Evolutionary conservation across 2,888 invertebrate genomes (phyloP), one percentile per base, ranked within the genome.

Genomic region (Abrostola triplasia): DNA sequence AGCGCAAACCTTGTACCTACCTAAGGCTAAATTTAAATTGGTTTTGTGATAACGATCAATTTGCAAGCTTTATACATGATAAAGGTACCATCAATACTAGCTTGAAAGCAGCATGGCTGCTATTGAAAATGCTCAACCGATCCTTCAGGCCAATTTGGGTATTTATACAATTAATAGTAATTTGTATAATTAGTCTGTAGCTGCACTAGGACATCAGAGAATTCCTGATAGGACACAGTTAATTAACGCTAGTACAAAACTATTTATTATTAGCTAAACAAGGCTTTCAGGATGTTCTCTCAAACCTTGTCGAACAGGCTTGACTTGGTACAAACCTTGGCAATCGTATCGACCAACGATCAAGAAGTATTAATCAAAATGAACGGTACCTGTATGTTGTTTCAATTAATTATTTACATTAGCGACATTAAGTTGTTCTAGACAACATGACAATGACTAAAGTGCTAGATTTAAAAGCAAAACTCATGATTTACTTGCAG

Each of bases 301-400:
- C 2, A 36, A 59, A 70, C 62, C 70, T 73, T 67, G 68, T 53
- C 0, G 6, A 67, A 73, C 70, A 59, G 6, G 73, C 55, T 73
- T 56, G 55, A 56, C 70, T 0, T 49, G 36, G 58, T 47, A 36
- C 59, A 50, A 73, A 41, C 59, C 59, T 53, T 55, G 6, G 35
- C 12, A 47, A 44, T 2, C 5, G 57, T 67, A 70, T 66, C 53
- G 57, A 71, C 57, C 53, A 41, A 66, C 68, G 47, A 47, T 13
- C 42, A 52, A 52, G 64, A 51, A 53, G 54, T 13, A 38, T 48
- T 10, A 47, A 49, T 8, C 51, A 9, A 38, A 48, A 36, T 48
- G 36, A 44, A 8, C 13, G 36, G 54, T 48, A 47, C 35, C 11
- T 50, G 24, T 24, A 24, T 4, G 24, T 24, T 4, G 24, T 24